Base-by-base conservation (phyloP, 64 coral and sea anemone genomes). In the Orbicella faveolata region DNA sequence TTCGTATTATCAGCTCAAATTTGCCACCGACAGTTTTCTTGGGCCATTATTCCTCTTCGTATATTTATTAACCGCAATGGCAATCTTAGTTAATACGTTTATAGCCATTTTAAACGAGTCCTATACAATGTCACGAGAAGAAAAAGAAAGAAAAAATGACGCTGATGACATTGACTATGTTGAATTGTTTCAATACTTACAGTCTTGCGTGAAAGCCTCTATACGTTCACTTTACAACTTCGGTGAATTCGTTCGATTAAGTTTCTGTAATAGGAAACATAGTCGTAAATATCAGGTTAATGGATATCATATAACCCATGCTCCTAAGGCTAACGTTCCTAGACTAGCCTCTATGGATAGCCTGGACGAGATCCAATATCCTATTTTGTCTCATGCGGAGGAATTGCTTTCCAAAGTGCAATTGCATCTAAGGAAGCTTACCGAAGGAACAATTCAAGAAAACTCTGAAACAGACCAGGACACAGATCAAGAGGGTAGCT, bases 41-140 rank as follows among this genome's bases (percentile, higher is more conserved):
- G 92, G 92, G 21, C 92, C 92, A 0, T 8, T 83, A 26, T 93
- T 93, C 51, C 75, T 76, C 23, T 93, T 93, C 74, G 68, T 89
- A 6, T 93, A 89, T 57, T 75, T 89, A 77, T 10, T 89, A 19
- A 75, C 78, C 13, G 69, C 61, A 52, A 61, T 83, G 18, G 57
- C 66, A 26, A 75, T 93, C 19, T 25, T 93, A 3, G 68, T 93
- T 15, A 93, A 89, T 59, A 88, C 88, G 44, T 93, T 93, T 37
- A 23, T 93, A 2, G 86, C 92, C 16, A 93, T 93, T 63, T 79
- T 93, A 4, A 88, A 93, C 61, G 67, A 89, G 12, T 93, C 85
- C 23, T 93, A 89, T 55, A 65, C 57, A 73, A 67, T 34, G 63
- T 78, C 90, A 69, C 87, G 51, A 37, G 83, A 87, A 39, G n/a